Percentiles rank a stretch among this genome's conserved stretches.
These are phyloP conservation scores for Balaeniceps rex DNA, from an alignment of 2,113 vertebrate genomes.

Conservation along the genomic window DNA sequence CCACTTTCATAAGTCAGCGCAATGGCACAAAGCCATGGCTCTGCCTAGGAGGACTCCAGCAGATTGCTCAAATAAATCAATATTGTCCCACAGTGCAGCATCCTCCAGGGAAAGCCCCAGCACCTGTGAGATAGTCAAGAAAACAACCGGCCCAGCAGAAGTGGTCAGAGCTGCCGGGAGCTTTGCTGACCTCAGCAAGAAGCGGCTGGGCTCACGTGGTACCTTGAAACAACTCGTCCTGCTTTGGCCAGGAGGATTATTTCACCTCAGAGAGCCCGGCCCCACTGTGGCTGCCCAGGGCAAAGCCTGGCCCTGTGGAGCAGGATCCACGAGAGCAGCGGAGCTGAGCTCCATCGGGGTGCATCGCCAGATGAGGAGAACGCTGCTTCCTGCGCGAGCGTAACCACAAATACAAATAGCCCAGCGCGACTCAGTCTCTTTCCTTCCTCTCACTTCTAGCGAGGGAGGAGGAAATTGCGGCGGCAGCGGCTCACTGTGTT, in stretches of 20 bases:
- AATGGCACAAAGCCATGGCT: not conserved
- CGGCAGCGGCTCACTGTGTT: not conserved
- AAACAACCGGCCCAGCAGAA: not conserved
- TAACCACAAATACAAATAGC: not conserved
- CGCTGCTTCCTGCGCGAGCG: not conserved
- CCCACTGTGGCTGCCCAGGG: not conserved
- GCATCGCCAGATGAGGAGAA: not conserved
- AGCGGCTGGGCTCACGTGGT: accelerated
- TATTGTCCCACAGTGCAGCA: accelerated
- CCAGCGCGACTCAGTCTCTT: not conserved
- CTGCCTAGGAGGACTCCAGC: not conserved
- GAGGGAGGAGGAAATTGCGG: not conserved
- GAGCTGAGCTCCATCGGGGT: not conserved
- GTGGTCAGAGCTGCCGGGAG: accelerated
- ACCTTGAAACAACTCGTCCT: not conserved
- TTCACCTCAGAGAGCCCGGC: not conserved
- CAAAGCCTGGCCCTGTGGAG: accelerated
- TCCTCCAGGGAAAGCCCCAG: not conserved
- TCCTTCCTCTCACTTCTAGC: not conserved
- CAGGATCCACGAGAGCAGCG: not conserved
- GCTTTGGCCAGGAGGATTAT: not conserved
- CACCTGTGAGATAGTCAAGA: not conserved
- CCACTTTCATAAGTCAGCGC: accelerated
- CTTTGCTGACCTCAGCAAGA: not conserved
- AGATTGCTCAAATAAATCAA: not conserved